Conservation (phyloP, 1,140 invertebrate species). For the Chironomus tepperi region DNA sequence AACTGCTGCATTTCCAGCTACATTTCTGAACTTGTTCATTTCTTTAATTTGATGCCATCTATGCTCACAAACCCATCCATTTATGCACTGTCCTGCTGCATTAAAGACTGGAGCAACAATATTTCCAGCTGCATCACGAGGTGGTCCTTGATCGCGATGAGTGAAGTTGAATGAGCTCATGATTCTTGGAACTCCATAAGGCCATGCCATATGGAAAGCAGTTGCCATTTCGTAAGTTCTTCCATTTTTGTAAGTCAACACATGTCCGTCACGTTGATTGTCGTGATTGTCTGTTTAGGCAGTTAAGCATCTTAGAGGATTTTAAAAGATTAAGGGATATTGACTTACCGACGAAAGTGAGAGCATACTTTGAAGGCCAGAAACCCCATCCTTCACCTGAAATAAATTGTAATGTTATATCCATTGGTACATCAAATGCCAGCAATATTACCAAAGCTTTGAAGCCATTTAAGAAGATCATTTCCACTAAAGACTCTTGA, state of each 20-base stretch:
- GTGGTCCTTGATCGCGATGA: conserved; percentile 48
- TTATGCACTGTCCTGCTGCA: conserved; percentile 32
- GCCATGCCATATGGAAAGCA: conserved; percentile 76
- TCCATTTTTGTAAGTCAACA: conserved; percentile 52
- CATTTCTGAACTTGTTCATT: conserved; percentile 69
- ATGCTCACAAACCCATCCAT: conserved; percentile 86
- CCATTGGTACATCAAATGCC: too few species aligned
- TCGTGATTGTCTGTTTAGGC: conserved; percentile 57
- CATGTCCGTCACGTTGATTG: conserved; percentile 46
- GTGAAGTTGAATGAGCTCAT: conserved; percentile 72
- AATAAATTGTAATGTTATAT: too few species aligned
- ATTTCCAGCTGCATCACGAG: conserved; percentile 47
- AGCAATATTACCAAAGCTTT: conserved; percentile 32
- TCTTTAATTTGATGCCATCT: conserved; percentile 73
- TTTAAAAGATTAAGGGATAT: too few species aligned
- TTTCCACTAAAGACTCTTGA: conserved; percentile 40
- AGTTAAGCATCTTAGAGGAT: too few species aligned
- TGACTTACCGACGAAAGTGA: conserved; percentile 45
- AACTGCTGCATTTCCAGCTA: conserved; percentile 45
- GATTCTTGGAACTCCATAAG: conserved; percentile 62
- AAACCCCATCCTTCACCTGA: conserved; percentile 51
- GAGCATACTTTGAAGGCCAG: conserved; percentile 42
- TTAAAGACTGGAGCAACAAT: conserved; percentile 49
- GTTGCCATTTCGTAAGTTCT: conserved; percentile 59
- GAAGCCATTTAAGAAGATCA: conserved; percentile 42